Conservation (phyloP, 2,113 vertebrate species). For the Macroglossus sobrinus region DNA sequence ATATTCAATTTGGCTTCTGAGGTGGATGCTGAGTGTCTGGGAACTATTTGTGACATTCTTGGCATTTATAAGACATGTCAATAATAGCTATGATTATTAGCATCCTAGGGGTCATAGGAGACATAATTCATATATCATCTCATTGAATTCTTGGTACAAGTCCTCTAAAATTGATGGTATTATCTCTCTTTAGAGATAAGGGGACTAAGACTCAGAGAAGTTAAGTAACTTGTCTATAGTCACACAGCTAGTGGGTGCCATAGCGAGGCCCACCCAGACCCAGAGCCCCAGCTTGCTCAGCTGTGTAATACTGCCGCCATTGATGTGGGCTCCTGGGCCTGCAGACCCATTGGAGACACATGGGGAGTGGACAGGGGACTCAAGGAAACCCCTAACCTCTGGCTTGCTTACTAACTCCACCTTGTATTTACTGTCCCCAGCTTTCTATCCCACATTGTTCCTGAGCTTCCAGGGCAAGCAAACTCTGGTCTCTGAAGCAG, state of each 20-base stretch:
- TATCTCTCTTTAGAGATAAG: neutral
- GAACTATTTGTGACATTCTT: constrained; percentile 21
- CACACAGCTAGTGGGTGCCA: neutral
- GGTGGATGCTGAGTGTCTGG: constrained; percentile 2
- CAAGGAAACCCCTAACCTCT: neutral
- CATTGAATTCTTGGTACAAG: neutral
- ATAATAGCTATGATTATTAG: neutral
- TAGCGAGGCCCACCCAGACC: neutral
- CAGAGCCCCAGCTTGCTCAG: neutral
- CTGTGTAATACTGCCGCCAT: neutral
- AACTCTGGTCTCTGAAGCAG: neutral
- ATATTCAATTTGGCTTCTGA: neutral
- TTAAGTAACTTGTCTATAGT: neutral
- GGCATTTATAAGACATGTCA: neutral
- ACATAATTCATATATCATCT: neutral
- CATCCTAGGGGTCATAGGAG: neutral
- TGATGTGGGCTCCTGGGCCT: neutral
- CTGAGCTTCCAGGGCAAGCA: neutral
- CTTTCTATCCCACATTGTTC: neutral
- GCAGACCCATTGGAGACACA: neutral
- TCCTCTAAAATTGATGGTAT: neutral
- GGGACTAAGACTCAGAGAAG: neutral
- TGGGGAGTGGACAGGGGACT: neutral
- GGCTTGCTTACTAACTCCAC: neutral
- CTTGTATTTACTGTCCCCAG: neutral